Evolutionary conservation across 2,888 invertebrate genomes (phyloP).

Genomic region (Pelosia muscerda): DNA sequence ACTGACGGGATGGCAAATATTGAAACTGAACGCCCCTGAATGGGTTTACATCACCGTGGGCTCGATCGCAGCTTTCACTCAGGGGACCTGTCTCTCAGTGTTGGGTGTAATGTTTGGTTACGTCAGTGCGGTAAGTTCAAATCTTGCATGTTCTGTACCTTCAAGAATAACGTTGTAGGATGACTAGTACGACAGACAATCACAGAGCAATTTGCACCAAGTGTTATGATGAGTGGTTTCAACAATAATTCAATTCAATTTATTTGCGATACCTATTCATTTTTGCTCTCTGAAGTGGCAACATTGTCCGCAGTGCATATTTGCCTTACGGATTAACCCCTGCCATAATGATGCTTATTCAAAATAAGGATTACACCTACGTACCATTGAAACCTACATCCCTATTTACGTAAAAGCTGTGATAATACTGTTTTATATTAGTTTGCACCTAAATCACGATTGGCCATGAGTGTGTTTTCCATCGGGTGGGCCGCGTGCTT

Average conservation of each 20-base stretch:
- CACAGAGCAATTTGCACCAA: no score
- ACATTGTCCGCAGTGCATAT: no score
- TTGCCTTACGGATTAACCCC: no score
- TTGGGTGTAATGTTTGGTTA: constrained; percentile 90
- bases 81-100: constrained; percentile 89
- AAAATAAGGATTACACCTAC: background rate
- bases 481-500: no score
- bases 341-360: background rate
- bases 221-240: background rate
- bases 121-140: constrained; percentile 84
- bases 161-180: no score
- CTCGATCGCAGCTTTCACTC: constrained; percentile 87
- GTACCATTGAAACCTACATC: background rate
- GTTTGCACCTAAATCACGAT: background rate
- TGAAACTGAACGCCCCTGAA: constrained; percentile 88
- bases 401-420: no score
- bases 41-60: constrained; percentile 88
- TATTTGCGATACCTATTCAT: no score
- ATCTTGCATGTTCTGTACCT: background rate
- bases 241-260: no score
- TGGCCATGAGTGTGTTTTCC: no score
- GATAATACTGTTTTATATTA: background rate
- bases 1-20: constrained; percentile 80
- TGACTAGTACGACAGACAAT: no score
- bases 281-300: no score